A percentile compares a stretch with the other conserved stretches of the same genome.
phyloP scores from a whole-genome alignment of 2,797 vertebrate species.

The Dryobates pubescens region DNA sequence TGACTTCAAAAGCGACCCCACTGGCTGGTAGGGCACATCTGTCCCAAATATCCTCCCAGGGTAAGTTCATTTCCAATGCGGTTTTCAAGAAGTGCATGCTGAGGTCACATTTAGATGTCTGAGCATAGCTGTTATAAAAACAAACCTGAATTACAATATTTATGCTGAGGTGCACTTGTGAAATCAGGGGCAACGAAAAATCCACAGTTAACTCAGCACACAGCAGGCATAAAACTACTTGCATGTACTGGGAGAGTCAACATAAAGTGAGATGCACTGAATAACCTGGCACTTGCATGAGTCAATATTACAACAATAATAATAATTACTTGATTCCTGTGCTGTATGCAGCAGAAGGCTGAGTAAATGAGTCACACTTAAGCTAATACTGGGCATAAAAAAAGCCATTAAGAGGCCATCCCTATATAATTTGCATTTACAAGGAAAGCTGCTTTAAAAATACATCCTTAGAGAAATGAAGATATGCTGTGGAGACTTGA shows the following conservation, averaged over 20 bases:
- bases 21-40: not conserved
- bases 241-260: not conserved
- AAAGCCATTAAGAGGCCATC: constrained; percentile 6
- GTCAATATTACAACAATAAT: not conserved
- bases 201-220: not conserved
- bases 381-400: constrained; percentile 44
- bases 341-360: not conserved
- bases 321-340: constrained; percentile 2
- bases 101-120: not conserved
- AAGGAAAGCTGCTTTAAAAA: constrained; percentile 40
- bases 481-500: not conserved
- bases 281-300: not conserved
- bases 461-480: constrained; percentile 17
- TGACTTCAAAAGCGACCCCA: not conserved
- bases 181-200: constrained; percentile 19
- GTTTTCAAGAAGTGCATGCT: not conserved
- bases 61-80: not conserved
- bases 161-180: not conserved
- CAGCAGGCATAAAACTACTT: not conserved
- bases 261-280: not conserved
- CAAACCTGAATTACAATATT: not conserved
- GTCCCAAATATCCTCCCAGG: not conserved
- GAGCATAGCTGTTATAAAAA: not conserved
- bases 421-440: constrained; percentile 20
- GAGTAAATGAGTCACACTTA: constrained; percentile 42